Evolutionary conservation across 2,888 invertebrate species (phyloP).

Genomic region (Apoderus coryli): DNA sequence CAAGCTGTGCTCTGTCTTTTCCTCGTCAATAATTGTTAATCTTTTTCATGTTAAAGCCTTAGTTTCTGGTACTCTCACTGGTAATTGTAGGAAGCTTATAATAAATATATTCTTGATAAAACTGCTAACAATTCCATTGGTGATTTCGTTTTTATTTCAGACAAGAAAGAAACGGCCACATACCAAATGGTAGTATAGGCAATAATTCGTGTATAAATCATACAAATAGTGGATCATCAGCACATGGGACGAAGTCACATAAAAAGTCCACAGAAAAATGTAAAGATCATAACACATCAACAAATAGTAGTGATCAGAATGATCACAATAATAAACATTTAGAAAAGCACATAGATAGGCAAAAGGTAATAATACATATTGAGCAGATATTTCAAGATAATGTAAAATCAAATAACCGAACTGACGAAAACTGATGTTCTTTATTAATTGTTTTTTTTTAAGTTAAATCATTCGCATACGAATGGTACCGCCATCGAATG

Average conservation of each 20-base stretch:
- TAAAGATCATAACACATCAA: constrained; percentile 24
- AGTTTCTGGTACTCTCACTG: too few relatives aligned
- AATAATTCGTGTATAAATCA: constrained; percentile 25
- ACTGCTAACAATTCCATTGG: not conserved
- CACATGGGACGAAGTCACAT: constrained; percentile 33
- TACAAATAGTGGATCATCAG: too few relatives aligned
- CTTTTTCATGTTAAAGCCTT: too few relatives aligned
- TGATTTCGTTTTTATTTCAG: too few relatives aligned
- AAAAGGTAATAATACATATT: too few relatives aligned
- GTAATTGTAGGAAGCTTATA: too few relatives aligned
- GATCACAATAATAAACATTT: constrained; percentile 21
- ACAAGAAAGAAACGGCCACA: constrained; percentile 30
- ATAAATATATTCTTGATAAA: not conserved
- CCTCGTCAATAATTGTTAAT: too few relatives aligned
- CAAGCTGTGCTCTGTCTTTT: too few relatives aligned
- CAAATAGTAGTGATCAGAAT: constrained; percentile 22
- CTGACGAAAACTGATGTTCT: constrained; percentile 15
- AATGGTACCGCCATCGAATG: constrained; percentile 26
- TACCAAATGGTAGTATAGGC: constrained; percentile 29
- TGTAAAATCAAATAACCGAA: too few relatives aligned
- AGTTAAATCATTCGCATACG: constrained; percentile 25
- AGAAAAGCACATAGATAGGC: constrained; percentile 21
- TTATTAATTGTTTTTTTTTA: too few relatives aligned
- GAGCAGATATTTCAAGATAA: too few relatives aligned
- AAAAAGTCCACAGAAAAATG: constrained; percentile 33